phyloP scores from a whole-genome alignment of 2,797 vertebrate genomes.

The Gallirallus australis region DNA sequence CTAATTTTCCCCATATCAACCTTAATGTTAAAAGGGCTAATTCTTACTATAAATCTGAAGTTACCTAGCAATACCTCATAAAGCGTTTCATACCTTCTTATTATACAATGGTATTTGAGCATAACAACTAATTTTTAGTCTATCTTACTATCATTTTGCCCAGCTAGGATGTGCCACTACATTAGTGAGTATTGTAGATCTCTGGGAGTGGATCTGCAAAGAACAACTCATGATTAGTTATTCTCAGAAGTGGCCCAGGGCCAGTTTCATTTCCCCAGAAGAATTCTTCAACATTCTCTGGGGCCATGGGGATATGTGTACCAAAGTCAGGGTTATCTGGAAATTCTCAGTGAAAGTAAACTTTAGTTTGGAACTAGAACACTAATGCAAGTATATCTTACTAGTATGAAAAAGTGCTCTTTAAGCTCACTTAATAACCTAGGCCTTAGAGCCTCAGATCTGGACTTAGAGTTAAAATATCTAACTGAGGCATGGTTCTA shows the following conservation, averaged over 20 bases:
- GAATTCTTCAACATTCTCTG: background rate
- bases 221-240: background rate
- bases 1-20: background rate
- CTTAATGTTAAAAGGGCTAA: background rate
- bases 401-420: background rate
- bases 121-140: background rate
- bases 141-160: background rate
- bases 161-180: background rate
- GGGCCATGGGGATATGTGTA: fast-evolving
- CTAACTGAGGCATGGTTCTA: background rate
- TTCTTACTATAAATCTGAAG: background rate
- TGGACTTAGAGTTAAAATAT: background rate
- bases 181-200: background rate
- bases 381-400: background rate
- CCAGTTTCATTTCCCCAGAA: background rate
- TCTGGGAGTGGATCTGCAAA: background rate
- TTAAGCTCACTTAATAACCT: background rate
- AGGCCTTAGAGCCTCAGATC: background rate
- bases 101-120: background rate
- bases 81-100: background rate
- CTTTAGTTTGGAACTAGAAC: background rate
- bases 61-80: background rate
- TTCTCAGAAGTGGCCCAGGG: background rate
- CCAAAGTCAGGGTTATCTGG: background rate
- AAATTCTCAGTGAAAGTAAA: background rate